Evolutionary conservation across 2,888 invertebrate species (phyloP).

Genomic region (Gari tellinella): DNA sequence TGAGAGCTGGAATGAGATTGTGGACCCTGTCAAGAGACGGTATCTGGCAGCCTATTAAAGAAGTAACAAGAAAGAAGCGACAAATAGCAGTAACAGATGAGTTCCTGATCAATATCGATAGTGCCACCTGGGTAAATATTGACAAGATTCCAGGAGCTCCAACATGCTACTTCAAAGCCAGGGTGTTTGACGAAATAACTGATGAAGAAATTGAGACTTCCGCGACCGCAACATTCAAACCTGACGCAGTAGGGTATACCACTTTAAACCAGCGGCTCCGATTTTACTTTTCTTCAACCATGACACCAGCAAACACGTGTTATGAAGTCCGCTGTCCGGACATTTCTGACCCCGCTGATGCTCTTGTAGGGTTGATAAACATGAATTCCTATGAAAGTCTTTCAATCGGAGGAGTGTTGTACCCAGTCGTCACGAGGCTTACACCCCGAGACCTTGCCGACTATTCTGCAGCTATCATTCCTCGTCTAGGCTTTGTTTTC

Average conservation of each 20-base stretch:
- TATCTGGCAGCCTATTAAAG: not conserved
- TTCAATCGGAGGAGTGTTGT: conserved; percentile 22
- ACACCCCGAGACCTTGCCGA: conserved; percentile 13
- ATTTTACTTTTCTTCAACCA: conserved; percentile 18
- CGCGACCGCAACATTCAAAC: conserved; percentile 1
- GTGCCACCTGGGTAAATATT: conserved; percentile 29
- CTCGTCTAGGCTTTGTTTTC: conserved; percentile 3
- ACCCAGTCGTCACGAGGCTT: conserved; percentile 10
- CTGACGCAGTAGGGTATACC: too few species aligned
- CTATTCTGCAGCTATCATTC: conserved; percentile 17
- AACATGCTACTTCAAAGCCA: conserved; percentile 35
- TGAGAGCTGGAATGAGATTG: conserved; percentile 15
- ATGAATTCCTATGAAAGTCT: conserved; percentile 25
- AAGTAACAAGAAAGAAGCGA: not conserved
- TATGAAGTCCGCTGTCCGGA: conserved; percentile 34
- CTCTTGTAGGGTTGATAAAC: conserved; percentile 29
- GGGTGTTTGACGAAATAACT: conserved; percentile 16
- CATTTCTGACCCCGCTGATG: conserved; percentile 9
- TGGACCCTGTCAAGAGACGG: conserved; percentile 13
- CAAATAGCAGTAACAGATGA: not conserved
- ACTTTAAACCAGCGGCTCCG: conserved; percentile 15
- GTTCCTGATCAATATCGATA: conserved; percentile 10
- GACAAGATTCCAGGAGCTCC: conserved; percentile 33
- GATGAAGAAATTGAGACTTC: conserved; percentile 10
- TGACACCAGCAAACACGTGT: conserved; percentile 17